A percentile compares a stretch with the other conserved stretches of the same genome.
Evolutionary conservation across 1,140 invertebrate genomes (phyloP).

Genomic region (Drosophila ironensis): DNA sequence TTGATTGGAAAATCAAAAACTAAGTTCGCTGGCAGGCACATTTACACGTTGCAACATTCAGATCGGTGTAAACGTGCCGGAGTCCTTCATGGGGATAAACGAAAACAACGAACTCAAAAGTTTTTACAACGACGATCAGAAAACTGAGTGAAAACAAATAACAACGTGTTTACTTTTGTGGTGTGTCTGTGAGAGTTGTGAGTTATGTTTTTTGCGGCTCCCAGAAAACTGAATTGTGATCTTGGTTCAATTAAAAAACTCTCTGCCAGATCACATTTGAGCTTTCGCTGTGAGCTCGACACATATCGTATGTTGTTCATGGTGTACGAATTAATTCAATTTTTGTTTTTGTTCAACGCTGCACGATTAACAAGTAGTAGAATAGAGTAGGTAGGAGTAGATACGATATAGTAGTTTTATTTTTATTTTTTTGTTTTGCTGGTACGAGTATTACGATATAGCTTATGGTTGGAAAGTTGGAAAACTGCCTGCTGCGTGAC

Average conservation of each 20-base stretch:
- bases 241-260: not conserved
- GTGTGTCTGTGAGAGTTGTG: conserved; percentile 36
- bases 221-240: not conserved
- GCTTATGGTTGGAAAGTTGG: conserved; percentile 58
- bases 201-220: not conserved
- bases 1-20: conserved; percentile 44
- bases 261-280: not conserved
- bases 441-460: conserved; percentile 66
- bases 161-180: conserved; percentile 42
- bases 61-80: conserved; percentile 48
- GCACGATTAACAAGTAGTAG: conserved; percentile 71
- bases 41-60: conserved; percentile 59
- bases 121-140: conserved; percentile 72
- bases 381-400: conserved; percentile 66
- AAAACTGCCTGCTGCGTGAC: conserved; percentile 84
- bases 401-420: conserved; percentile 47
- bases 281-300: not conserved
- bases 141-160: conserved; percentile 64
- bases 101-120: conserved; percentile 45
- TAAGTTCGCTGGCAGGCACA: conserved; percentile 62
- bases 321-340: conserved; percentile 14
- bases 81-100: conserved; percentile 31
- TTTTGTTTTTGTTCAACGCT: conserved; percentile 62
- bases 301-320: conserved; percentile 23
- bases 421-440: conserved; percentile 22